Base-by-base conservation (phyloP, 2,113 vertebrate species). In the Climacteris rufus region DNA sequence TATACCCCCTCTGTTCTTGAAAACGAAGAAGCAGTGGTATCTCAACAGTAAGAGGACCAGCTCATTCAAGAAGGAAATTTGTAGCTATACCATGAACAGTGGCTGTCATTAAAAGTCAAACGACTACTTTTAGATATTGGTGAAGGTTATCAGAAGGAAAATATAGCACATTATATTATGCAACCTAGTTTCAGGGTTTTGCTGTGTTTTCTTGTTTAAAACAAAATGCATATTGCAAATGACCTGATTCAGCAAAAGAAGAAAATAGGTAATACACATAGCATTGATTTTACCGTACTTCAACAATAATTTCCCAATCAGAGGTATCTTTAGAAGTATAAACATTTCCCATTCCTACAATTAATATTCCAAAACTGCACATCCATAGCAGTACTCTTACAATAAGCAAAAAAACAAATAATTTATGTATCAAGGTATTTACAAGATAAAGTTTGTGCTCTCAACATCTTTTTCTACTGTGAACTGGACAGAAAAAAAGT, bases 101-200 rank as follows among this genome's bases (percentile, higher is more conserved):
- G 87, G 60, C 88, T 95, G 84, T 96, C 94, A 90, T 93, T 96
- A 86, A 82, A 82, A 97, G 93, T 88, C 95, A 94, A 97, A 94
- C 71, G 87, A 94, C 96, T 97, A 80, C 96, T 97, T 97, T 91
- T 82, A 89, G 85, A 96, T 95, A 68, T 56, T 94, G 63, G 39
- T 44, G 68, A 93, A 90, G 80, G 80, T 96, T 98, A 98, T 98
- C 98, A 95, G 92, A 98, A 98, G 95, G 93, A 94, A 98, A 98
- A 98, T 97, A 98, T 57, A 96, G 96, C 96, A 90, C 56, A 84
- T 94, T 85, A 97, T 97, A 98, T 98, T 98, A 97, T 87, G 66
- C 40, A 96, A 80, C 37, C 30, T 78, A 35, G 33, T 83, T 86
- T 72, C 68, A 93, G 69, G 59, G 23, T 75, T 92, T 97, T 88